phyloP scores from a whole-genome alignment of 2,797 vertebrate species.

The Enteromius trimaculatus region DNA sequence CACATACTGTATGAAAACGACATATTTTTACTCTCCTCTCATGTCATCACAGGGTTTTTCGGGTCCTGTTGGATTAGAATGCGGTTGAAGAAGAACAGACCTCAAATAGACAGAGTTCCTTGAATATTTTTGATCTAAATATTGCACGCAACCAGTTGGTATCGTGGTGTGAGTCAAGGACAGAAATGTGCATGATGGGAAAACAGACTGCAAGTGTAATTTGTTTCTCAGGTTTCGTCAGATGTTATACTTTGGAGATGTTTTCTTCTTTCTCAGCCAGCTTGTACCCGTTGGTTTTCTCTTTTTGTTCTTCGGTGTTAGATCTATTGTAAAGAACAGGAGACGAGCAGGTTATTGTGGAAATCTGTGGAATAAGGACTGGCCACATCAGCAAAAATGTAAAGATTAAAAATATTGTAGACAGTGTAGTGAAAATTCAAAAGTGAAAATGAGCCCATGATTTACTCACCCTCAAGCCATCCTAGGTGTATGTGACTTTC shows the following conservation, averaged over 20 bases:
- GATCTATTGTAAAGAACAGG: conserved; percentile 67
- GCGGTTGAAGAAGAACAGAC: conserved; percentile 58
- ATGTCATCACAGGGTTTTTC: conserved; percentile 12
- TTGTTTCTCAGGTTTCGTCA: conserved; percentile 44
- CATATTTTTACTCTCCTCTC: conserved; percentile 43
- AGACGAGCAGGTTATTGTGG: background rate
- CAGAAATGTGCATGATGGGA: conserved; percentile 53
- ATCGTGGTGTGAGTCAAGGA: conserved; percentile 43
- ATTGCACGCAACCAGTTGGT: conserved; percentile 53
- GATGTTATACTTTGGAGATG: conserved; percentile 74
- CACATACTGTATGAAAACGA: conserved; percentile 56
- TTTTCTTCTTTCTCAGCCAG: conserved; percentile 73
- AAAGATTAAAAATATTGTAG: background rate
- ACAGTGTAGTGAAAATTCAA: background rate
- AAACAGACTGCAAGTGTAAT: conserved; percentile 22
- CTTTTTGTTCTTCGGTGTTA: conserved; percentile 69
- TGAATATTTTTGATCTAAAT: conserved; percentile 60
- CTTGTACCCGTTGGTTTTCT: conserved; percentile 76
- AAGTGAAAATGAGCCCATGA: background rate
- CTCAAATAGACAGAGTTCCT: conserved; percentile 54
- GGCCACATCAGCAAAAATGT: background rate
- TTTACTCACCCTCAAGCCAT: background rate
- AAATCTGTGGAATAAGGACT: background rate
- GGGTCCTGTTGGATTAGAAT: conserved; percentile 49
- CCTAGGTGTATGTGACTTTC: background rate